Conservation (phyloP, 2,888 invertebrate genomes). For the Macrophya alboannulata region DNA sequence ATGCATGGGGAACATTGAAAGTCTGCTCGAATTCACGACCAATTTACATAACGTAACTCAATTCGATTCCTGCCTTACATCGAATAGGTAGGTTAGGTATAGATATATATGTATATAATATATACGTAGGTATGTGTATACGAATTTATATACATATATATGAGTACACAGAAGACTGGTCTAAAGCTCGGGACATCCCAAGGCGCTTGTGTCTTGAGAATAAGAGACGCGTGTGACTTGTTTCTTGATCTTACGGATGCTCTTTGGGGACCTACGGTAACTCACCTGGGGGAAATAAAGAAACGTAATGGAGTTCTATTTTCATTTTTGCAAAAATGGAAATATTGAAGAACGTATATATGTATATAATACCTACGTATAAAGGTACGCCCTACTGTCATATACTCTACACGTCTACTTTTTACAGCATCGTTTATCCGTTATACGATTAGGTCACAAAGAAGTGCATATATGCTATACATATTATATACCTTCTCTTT, state of each 20-base stretch:
- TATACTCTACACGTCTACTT: not conserved
- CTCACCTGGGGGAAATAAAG: conserved; percentile 54
- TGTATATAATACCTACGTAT: not conserved
- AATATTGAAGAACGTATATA: conserved; percentile 3
- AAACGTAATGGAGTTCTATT: conserved; percentile 50
- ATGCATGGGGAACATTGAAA: conserved; percentile 62
- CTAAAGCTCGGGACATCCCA: conserved; percentile 39
- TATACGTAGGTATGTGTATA: conserved; percentile 13
- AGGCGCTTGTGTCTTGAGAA: conserved; percentile 49
- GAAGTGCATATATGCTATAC: not conserved
- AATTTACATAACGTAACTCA: conserved; percentile 71
- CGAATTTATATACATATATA: not conserved
- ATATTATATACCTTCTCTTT: not conserved
- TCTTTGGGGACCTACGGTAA: conserved; percentile 45
- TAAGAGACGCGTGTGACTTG: conserved; percentile 54
- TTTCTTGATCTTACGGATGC: conserved; percentile 53
- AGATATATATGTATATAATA: not conserved
- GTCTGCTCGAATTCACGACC: conserved; percentile 65
- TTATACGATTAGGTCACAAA: not conserved
- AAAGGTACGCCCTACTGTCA: not conserved
- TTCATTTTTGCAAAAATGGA: conserved; percentile 45
- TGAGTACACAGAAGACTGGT: not conserved
- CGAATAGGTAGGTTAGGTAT: conserved; percentile 58
- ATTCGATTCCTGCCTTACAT: conserved; percentile 69
- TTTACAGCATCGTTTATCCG: not conserved